Percentiles rank a stretch among this genome's conserved stretches.
These are phyloP conservation scores for Theonella swinhoei DNA, from an alignment of 37 sponge, comb jelly and placozoan species.

Conservation along the genomic window DNA sequence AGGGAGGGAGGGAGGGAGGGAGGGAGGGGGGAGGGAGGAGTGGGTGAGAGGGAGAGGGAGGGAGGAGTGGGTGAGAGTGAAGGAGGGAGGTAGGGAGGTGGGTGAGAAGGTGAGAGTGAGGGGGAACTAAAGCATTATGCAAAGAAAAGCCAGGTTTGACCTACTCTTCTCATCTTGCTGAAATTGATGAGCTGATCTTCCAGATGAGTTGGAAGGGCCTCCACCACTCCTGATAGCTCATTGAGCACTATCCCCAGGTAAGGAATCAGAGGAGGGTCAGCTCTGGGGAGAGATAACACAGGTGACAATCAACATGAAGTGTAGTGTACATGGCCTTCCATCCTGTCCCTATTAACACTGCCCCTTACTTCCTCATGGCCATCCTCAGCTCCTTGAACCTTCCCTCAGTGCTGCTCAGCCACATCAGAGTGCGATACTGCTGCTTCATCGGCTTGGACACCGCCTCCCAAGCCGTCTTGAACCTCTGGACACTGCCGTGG, in stretches of 20 bases:
- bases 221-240: slow-evolving; percentile 53
- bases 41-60: not conserved
- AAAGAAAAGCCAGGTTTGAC: not conserved
- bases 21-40: not conserved
- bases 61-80: not conserved
- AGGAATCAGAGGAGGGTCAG: slow-evolving; percentile 45
- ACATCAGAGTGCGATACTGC: slow-evolving; percentile 26
- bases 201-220: slow-evolving; percentile 31
- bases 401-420: slow-evolving; percentile 45
- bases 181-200: slow-evolving; percentile 68
- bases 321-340: too few relatives aligned
- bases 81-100: too few relatives aligned
- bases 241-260: slow-evolving; percentile 59
- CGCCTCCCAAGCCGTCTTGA: slow-evolving; percentile 47
- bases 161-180: slow-evolving; percentile 71
- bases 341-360: too few relatives aligned
- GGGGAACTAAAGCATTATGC: not conserved
- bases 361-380: slow-evolving; percentile 48
- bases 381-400: slow-evolving; percentile 56
- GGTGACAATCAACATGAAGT: too few relatives aligned
- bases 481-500: slow-evolving; percentile 32
- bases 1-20: not conserved
- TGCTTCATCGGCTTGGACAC: slow-evolving; percentile 45
- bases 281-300: slow-evolving; percentile 4
- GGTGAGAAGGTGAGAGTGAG: not conserved